These are phyloP conservation scores for Enteromius radiatus DNA, from an alignment of 2,797 vertebrate species.

Conservation along the genomic window DNA sequence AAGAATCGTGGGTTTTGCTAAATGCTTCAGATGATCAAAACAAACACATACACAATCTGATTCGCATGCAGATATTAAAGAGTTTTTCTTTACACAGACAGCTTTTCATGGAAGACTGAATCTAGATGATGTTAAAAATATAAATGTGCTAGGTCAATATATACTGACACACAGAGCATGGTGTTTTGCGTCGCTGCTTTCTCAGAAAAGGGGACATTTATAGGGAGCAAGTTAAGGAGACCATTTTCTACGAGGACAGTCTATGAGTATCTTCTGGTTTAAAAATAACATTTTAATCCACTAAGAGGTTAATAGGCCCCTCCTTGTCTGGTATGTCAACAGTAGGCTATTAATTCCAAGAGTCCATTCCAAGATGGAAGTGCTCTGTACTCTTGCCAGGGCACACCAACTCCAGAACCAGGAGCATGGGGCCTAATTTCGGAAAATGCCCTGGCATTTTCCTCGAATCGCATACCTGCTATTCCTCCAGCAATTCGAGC, in stretches of 20 bases:
- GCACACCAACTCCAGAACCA: slow-evolving; percentile 41
- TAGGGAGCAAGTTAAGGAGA: background rate
- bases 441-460: slow-evolving; percentile 57
- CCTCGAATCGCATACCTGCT: slow-evolving; percentile 56
- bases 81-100: background rate
- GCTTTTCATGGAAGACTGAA: slow-evolving; percentile 12
- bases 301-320: slow-evolving; percentile 60
- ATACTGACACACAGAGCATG: background rate
- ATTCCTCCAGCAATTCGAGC: slow-evolving; percentile 56
- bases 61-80: background rate
- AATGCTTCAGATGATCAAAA: slow-evolving; percentile 5
- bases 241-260: background rate
- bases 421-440: slow-evolving; percentile 56
- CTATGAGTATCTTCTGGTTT: slow-evolving; percentile 49
- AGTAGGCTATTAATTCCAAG: slow-evolving; percentile 63
- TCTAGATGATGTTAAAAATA: background rate
- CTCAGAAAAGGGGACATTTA: slow-evolving; percentile 8
- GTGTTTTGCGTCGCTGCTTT: slow-evolving; percentile 3
- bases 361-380: slow-evolving; percentile 50
- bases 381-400: slow-evolving; percentile 48
- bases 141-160: slow-evolving; percentile 27
- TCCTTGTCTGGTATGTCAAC: slow-evolving; percentile 56
- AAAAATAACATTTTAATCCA: slow-evolving; percentile 64
- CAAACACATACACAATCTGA: background rate
- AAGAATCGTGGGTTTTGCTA: background rate